phyloP scores from a whole-genome alignment of 2,113 vertebrate genomes.

The Nycticryphes semicollaris region DNA sequence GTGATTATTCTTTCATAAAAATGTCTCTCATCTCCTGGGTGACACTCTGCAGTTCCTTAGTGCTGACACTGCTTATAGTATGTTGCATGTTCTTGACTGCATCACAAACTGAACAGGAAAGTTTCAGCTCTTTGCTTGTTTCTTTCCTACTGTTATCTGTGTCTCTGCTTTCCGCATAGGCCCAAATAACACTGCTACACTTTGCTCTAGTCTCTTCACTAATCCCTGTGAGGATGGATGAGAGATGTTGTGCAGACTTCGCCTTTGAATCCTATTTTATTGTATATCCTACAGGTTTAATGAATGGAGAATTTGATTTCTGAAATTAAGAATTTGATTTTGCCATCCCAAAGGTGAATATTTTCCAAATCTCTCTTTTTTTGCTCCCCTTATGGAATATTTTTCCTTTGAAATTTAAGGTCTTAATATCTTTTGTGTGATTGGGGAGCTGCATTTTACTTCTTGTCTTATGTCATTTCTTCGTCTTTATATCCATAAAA shows the following conservation, averaged over 20 bases:
- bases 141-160: fast-evolving
- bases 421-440: not conserved
- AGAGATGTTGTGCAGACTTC: not conserved
- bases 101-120: not conserved
- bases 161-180: not conserved
- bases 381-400: not conserved
- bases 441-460: not conserved
- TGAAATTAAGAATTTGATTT: not conserved
- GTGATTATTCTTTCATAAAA: not conserved
- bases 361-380: not conserved
- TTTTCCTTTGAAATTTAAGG: not conserved
- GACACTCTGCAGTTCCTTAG: not conserved
- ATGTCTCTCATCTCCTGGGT: not conserved
- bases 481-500: not conserved
- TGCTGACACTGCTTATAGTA: not conserved
- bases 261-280: not conserved
- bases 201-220: not conserved
- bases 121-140: not conserved
- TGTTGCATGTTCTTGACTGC: not conserved
- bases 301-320: not conserved
- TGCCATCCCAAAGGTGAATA: not conserved
- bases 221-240: not conserved
- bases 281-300: not conserved
- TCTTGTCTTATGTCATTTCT: not conserved
- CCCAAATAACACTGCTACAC: not conserved